Percentiles rank a stretch among this genome's conserved stretches.
Conservation (phyloP, 2,113 vertebrate species). For the Anthoscopus minutus region DNA sequence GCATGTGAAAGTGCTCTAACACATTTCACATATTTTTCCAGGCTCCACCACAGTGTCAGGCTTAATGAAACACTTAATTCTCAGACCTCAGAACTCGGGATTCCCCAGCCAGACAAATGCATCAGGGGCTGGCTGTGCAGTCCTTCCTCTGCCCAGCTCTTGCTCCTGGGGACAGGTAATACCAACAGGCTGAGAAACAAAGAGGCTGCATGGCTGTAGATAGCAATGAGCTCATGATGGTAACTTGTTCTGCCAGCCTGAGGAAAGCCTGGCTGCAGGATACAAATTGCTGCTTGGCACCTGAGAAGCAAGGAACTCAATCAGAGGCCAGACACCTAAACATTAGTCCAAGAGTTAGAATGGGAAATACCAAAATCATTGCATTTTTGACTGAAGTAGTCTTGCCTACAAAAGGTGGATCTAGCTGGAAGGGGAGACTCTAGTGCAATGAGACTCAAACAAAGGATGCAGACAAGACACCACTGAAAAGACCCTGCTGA, state of each 20-base stretch:
- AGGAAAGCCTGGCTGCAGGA: neutral
- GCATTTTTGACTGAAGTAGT: neutral
- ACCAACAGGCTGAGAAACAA: neutral
- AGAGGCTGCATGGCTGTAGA: neutral
- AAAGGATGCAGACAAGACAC: neutral
- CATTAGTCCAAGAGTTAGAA: neutral
- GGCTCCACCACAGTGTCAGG: neutral
- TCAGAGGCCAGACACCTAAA: neutral
- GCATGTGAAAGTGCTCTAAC: neutral
- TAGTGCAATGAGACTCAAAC: neutral
- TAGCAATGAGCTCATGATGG: neutral
- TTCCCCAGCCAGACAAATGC: neutral
- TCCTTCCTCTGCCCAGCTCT: neutral
- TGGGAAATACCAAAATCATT: neutral
- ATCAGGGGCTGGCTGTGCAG: neutral
- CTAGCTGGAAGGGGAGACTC: neutral
- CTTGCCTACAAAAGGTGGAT: neutral
- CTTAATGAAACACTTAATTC: conserved; percentile 58
- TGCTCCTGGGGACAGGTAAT: neutral
- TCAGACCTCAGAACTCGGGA: neutral
- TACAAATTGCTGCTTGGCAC: neutral
- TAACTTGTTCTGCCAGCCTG: neutral
- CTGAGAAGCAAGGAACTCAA: neutral
- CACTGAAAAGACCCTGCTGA: neutral
- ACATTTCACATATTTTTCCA: neutral